These are phyloP conservation scores for Telenomus remus DNA, from an alignment of 1,140 invertebrate species.

Conservation along the genomic window DNA sequence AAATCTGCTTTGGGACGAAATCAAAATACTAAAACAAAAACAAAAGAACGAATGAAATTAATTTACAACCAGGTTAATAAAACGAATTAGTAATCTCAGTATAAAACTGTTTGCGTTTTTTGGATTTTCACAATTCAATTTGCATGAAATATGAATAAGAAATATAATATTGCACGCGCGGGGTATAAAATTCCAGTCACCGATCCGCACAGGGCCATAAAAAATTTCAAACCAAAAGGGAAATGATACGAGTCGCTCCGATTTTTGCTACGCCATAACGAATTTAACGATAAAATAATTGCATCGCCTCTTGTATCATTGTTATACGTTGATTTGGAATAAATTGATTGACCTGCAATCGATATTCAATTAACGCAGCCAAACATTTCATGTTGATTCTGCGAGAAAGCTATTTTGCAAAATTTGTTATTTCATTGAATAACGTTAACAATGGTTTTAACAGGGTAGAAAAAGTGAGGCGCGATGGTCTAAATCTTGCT, in stretches of 20 bases:
- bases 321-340: constrained; percentile 52
- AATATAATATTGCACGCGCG: not conserved
- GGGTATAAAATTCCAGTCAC: not conserved
- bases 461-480: constrained; percentile 23
- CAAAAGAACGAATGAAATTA: no score
- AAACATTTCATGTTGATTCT: constrained; percentile 53
- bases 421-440: constrained; percentile 51
- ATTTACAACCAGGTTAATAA: constrained; percentile 23
- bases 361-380: constrained; percentile 57
- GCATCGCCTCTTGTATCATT: constrained; percentile 40
- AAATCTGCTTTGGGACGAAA: not conserved
- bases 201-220: not conserved
- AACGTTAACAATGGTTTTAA: constrained; percentile 41
- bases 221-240: constrained; percentile 35
- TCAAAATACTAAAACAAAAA: constrained; percentile 6
- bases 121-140: constrained; percentile 38
- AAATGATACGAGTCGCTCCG: constrained; percentile 37
- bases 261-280: constrained; percentile 44
- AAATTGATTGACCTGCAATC: constrained; percentile 58
- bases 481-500: constrained; percentile 5
- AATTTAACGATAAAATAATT: constrained; percentile 57
- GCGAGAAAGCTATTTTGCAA: constrained; percentile 49
- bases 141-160: constrained; percentile 31
- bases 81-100: constrained; percentile 17
- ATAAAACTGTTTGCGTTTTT: not conserved